These are phyloP conservation scores for Leptopilina myrica DNA, from an alignment of 2,888 invertebrate genomes.

Conservation along the genomic window DNA sequence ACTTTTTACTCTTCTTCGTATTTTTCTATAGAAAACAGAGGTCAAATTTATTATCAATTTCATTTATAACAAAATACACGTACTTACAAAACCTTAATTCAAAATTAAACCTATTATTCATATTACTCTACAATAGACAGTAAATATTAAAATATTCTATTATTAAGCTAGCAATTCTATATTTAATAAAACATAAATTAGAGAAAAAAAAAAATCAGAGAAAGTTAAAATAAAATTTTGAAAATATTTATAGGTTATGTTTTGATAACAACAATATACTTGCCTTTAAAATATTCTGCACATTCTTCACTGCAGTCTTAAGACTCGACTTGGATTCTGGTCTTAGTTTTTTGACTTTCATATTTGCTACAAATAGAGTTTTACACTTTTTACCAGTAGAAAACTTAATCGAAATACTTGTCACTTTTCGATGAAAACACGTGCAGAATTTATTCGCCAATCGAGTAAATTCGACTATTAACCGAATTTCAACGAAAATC, in stretches of 20 bases:
- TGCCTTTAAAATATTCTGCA: conserved; percentile 12
- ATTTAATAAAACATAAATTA: not conserved
- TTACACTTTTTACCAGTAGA: not conserved
- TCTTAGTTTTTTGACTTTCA: conserved; percentile 9
- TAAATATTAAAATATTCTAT: not conserved
- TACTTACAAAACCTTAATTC: too few relatives aligned
- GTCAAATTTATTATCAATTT: too few relatives aligned
- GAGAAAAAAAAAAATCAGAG: not conserved
- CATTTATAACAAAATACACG: too few relatives aligned
- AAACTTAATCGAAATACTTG: not conserved
- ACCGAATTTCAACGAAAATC: too few relatives aligned
- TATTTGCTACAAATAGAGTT: not conserved
- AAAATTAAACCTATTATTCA: too few relatives aligned
- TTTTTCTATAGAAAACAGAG: conserved; percentile 1
- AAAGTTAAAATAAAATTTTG: not conserved
- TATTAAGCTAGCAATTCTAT: not conserved
- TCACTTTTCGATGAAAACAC: not conserved
- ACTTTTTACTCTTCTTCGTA: not conserved
- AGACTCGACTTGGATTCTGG: conserved; percentile 23
- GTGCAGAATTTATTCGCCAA: not conserved
- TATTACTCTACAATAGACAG: too few relatives aligned
- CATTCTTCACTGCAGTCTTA: conserved; percentile 34
- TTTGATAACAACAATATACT: conserved; percentile 1
- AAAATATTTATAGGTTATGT: conserved; percentile 15
- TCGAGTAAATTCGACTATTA: too few relatives aligned